Base-by-base conservation (phyloP, 1,140 invertebrate genomes). In the Bombus turneri region DNA sequence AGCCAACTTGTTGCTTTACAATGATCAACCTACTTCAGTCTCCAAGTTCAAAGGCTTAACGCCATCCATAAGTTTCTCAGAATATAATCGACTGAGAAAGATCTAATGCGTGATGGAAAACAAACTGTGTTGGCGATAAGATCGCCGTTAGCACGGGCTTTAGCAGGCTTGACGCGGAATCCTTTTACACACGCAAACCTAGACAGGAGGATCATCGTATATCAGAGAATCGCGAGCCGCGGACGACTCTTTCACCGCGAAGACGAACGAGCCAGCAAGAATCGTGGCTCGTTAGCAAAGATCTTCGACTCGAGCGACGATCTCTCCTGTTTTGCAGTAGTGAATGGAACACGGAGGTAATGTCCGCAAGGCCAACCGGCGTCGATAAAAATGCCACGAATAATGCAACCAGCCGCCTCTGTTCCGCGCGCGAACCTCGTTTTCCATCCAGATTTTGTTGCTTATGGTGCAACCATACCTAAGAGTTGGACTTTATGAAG, bases 281-380 rank as follows among this genome's bases (percentile, higher is more conserved):
- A 57, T 66, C 62, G 62, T 9, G 77, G 31, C 41, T 79, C 31
- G 76, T 79, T 79, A 68, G 31, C 34, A 25, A 10, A 79, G 62
- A 79, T 79, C 76, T 53, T 78, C 15, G 39, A 31, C 31, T 39
- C 53, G 37, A 64, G n/a, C 62, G n/a, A 79, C 62, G 77, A 68
- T 68, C 66, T 68, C 69, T 72, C 68, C 47, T 57, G 68, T 81
- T 81, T 81, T 18, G 79, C 79, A 62, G 85, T 34, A 81, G 87
- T 88, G 87, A 88, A 88, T 88, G 87, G 88, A 79, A 78, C 31
- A 66, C 57, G 79, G 77, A 85, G 85, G 39, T 87, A 88, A 87
- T 77, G 57, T 88, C 39, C 37, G 86, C 87, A 88, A 88, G 87
- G 87, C 87, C 82, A 88, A 88, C 87, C 71, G 62, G 64, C 83